Percentiles rank a stretch among this genome's conserved stretches.
These are phyloP conservation scores for Dipus sagitta DNA, from an alignment of 2,797 vertebrate species.

Conservation along the genomic window DNA sequence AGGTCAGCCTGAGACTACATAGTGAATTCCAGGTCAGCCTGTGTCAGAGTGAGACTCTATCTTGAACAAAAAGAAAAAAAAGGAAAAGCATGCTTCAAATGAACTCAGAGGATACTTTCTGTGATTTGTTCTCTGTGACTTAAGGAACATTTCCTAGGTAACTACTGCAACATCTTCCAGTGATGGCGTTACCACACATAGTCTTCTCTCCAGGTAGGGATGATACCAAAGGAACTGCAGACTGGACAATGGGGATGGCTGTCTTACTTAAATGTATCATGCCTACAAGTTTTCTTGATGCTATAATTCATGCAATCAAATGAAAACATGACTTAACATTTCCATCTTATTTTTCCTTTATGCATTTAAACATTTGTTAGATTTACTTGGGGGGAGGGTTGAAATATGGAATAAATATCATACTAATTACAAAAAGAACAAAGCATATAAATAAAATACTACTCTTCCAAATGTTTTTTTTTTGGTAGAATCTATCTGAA, in stretches of 20 bases:
- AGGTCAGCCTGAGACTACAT: too few species aligned
- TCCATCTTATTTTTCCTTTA: background rate
- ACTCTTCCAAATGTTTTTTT: background rate
- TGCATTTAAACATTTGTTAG: background rate
- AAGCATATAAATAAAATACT: conserved; percentile 35
- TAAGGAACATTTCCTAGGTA: background rate
- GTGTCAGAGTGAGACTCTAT: background rate
- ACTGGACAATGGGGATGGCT: background rate
- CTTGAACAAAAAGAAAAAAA: background rate
- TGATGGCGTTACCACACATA: background rate
- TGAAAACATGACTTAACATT: background rate
- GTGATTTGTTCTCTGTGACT: background rate
- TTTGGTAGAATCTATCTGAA: background rate
- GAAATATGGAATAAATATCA: conserved; percentile 3
- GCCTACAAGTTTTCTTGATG: background rate
- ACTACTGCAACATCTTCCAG: background rate
- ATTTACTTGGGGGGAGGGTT: background rate
- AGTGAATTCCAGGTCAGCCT: too few species aligned
- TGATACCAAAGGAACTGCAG: background rate
- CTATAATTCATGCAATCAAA: background rate
- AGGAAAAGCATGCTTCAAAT: background rate
- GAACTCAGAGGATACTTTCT: background rate
- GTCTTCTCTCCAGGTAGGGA: background rate
- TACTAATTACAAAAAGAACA: background rate
- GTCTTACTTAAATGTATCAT: background rate